A percentile compares a stretch with the other conserved stretches of the same genome.
Evolutionary conservation across 2,113 vertebrate species (phyloP).

Genomic region (Eolophus roseicapilla): DNA sequence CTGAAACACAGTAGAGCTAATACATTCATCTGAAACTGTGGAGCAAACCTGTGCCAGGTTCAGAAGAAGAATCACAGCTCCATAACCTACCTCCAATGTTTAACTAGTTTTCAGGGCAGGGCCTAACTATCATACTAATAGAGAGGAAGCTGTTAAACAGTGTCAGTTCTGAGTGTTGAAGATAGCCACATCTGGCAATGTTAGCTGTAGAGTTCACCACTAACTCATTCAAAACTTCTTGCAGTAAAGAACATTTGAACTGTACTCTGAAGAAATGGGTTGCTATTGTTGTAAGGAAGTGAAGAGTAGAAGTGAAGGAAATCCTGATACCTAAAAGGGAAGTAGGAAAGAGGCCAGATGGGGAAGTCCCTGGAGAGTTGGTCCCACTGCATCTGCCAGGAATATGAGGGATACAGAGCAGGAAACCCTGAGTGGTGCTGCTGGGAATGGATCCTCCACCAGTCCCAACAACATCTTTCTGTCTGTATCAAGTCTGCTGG

Average conservation of each 20-base stretch:
- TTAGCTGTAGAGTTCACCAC: not conserved
- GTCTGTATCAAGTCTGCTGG: not conserved
- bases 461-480: not conserved
- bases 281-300: not conserved
- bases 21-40: not conserved
- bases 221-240: not conserved
- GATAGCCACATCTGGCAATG: fast-evolving
- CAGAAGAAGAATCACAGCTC: not conserved
- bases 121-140: fast-evolving
- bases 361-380: not conserved
- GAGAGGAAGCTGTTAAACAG: not conserved
- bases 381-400: fast-evolving
- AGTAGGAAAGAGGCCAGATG: not conserved
- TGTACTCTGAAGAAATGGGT: not conserved
- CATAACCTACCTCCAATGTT: not conserved
- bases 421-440: not conserved
- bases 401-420: not conserved
- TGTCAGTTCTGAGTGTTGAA: not conserved
- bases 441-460: not conserved
- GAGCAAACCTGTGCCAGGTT: not conserved
- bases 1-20: not conserved
- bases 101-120: not conserved
- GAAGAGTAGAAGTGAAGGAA: not conserved
- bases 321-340: not conserved
- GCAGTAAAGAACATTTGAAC: not conserved